These are phyloP conservation scores for Terrapene triunguis DNA, from an alignment of 2,113 vertebrate species.

Conservation along the genomic window DNA sequence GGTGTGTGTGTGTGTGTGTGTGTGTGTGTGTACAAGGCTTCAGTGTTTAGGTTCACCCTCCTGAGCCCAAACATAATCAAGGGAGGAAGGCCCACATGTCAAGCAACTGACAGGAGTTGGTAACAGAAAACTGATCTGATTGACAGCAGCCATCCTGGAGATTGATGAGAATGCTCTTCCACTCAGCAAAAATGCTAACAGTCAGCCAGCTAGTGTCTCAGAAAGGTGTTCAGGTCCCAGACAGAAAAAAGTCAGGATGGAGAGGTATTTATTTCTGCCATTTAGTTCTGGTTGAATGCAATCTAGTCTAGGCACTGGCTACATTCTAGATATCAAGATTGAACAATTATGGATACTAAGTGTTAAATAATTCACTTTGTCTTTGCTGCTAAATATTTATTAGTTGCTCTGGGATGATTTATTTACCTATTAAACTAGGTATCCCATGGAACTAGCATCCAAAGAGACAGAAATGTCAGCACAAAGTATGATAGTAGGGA, in stretches of 20 bases:
- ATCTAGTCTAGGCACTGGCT: neutral
- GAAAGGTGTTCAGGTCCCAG: neutral
- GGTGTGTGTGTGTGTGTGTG: neutral
- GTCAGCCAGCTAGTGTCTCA: neutral
- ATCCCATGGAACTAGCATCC: neutral
- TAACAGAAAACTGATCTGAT: neutral
- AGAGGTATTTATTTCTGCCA: neutral
- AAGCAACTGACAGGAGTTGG: neutral
- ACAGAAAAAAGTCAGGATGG: neutral
- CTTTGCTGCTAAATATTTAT: neutral
- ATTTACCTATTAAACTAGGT: neutral
- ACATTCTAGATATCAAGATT: neutral
- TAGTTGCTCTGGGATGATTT: neutral
- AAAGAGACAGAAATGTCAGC: neutral
- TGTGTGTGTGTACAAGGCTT: neutral
- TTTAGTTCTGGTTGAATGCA: neutral
- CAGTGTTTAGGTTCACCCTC: neutral
- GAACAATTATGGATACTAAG: neutral
- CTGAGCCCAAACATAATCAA: constrained; percentile 12
- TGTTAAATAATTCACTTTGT: neutral
- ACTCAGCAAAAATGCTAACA: neutral
- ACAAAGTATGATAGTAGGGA: neutral
- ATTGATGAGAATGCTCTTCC: neutral
- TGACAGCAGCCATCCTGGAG: neutral
- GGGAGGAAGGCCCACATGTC: neutral